Evolutionary conservation across 2,113 vertebrate genomes (phyloP), one percentile per base, ranked within the genome.

Genomic region (Ptilorrhoa leucosticta): DNA sequence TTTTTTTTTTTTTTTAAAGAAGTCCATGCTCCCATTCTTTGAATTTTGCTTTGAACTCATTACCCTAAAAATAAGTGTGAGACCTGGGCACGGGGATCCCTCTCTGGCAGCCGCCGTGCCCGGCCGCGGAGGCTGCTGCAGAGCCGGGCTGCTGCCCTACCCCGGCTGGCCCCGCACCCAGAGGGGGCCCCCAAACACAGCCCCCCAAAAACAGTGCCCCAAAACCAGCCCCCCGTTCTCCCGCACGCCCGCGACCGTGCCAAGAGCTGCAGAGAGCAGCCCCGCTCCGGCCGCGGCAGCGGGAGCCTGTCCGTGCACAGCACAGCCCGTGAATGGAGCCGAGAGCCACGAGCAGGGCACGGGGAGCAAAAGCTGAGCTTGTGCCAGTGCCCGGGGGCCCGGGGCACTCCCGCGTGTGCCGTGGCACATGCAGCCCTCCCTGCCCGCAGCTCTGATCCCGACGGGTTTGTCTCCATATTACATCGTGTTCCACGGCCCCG

Each of bases 371-470:
- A 50, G 87, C 78, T 0, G 3, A 40, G 70, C 35, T 23, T 7
- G 11, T 8, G 12, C 23, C 4, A 45, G 42, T 1, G 5, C 7
- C 8, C 5, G 44, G 40, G 63, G 9, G 5, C 4, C 48, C 4
- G 4, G 28, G 23, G 30, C 44, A 6, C 22, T 16, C 16, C 30
- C 1, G 1, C 8, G 4, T 0, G 5, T 30, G 73, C 82, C 12
- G 0, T 8, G 58, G 2, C 40, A 9, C 11, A 2, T 0, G 7
- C 40, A 37, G 2, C 37, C 40, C 30, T 45, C 39, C 28, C 30
- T 21, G 37, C 80, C 33, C 15, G 15, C 57, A 60, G n/a, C 50
- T 57, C 64, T 14, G 28, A 15, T 44, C 50, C 26, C 21, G 0
- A 7, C 1, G 0, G 6, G 5, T 73, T 77, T 57, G 56, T 10